phyloP scores from a whole-genome alignment of 2,888 invertebrate species.

The Chaitophorus viminalis region DNA sequence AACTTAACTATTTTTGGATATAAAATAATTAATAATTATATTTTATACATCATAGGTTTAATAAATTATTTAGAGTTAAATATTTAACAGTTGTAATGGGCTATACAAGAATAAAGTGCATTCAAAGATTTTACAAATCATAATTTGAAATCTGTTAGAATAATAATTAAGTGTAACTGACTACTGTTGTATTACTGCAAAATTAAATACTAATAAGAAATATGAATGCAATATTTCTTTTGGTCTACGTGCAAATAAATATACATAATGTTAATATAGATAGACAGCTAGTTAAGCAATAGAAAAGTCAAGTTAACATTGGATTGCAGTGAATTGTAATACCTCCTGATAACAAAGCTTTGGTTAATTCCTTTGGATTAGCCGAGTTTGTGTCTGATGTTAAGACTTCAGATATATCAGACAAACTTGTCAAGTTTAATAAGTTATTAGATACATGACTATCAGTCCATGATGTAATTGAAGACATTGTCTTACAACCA shows the following conservation, averaged over 20 bases:
- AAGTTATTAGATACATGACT: constrained; percentile 49
- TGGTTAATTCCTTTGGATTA: constrained; percentile 22
- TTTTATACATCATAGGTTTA: no score
- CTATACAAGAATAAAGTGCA: no score
- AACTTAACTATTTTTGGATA: no score
- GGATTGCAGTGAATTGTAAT: not conserved
- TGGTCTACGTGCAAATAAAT: not conserved
- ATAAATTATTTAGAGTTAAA: no score
- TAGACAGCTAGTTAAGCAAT: no score
- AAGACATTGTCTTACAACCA: constrained; percentile 49
- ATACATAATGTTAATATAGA: not conserved
- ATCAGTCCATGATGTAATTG: constrained; percentile 59
- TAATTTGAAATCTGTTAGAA: not conserved
- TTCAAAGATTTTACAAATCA: not conserved
- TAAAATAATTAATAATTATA: no score
- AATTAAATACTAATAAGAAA: not conserved
- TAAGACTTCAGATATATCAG: constrained; percentile 55
- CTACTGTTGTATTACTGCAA: not conserved
- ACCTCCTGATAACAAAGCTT: constrained; percentile 39
- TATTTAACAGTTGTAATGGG: no score
- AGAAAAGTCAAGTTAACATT: no score
- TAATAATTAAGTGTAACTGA: constrained; percentile 18
- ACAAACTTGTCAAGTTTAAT: constrained; percentile 43
- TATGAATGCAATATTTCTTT: not conserved
- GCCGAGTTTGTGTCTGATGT: constrained; percentile 1